phyloP scores from a whole-genome alignment of 2,888 invertebrate species.

The Augiades crinisus region DNA sequence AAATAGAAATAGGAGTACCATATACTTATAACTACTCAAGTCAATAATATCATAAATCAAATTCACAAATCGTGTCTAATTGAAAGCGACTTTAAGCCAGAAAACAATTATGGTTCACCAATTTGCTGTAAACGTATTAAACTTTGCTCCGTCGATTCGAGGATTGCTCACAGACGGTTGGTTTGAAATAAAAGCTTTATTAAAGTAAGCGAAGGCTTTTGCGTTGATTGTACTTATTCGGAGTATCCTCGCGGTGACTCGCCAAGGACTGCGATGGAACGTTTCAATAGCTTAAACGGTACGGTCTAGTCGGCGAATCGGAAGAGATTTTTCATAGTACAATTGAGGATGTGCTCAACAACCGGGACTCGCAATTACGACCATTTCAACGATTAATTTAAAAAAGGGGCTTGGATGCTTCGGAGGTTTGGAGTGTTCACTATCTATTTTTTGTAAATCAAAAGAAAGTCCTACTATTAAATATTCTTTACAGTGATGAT shows the following conservation, averaged over 20 bases:
- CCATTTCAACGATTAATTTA: neutral
- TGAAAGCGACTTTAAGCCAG: neutral
- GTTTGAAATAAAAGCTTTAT: constrained; percentile 23
- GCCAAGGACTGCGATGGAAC: constrained; percentile 11
- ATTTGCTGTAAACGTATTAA: constrained; percentile 18
- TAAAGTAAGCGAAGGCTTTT: constrained; percentile 14
- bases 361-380: neutral
- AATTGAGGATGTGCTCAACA: constrained; percentile 4
- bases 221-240: constrained; percentile 21
- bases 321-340: constrained; percentile 15
- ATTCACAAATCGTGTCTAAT: no score
- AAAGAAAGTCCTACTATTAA: no score
- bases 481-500: no score
- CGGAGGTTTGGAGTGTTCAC: no score
- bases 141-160: constrained; percentile 7
- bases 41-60: no score
- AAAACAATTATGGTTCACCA: constrained; percentile 18
- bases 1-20: no score
- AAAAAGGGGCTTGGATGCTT: no score
- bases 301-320: neutral
- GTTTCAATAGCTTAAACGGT: constrained; percentile 22
- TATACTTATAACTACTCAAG: no score
- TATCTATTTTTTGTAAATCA: no score
- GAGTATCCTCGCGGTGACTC: constrained; percentile 11
- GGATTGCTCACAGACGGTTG: constrained; percentile 19